Percentiles rank a stretch among this genome's conserved stretches.
phyloP scores from a whole-genome alignment of 37 sponge, comb jelly and placozoan genomes.

The Amphimedon queenslandica region DNA sequence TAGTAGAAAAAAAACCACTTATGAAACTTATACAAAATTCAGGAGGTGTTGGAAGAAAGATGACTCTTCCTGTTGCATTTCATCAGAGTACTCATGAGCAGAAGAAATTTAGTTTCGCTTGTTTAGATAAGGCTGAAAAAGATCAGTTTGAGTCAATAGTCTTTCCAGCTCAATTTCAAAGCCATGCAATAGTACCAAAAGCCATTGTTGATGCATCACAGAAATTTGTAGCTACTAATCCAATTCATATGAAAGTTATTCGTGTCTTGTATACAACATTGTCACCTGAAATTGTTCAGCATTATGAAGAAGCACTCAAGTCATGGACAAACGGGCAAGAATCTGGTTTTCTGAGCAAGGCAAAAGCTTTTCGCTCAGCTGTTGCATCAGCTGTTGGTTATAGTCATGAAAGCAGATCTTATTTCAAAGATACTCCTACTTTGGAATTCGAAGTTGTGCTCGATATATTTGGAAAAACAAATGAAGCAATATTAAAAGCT shows the following conservation, averaged over 20 bases:
- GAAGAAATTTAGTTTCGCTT: conserved; percentile 1
- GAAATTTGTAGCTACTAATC: conserved; percentile 7
- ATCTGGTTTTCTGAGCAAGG: neutral
- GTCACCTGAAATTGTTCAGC: conserved; percentile 1
- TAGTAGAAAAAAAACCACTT: too few species aligned
- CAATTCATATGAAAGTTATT: neutral
- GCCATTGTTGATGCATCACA: conserved; percentile 29
- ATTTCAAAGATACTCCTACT: neutral
- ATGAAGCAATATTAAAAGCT: conserved; percentile 8
- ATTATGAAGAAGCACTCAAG: neutral
- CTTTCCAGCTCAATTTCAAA: conserved; percentile 49
- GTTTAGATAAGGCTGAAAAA: conserved; percentile 25
- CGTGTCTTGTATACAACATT: conserved; percentile 14
- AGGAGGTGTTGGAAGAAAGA: too few species aligned
- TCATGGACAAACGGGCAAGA: neutral
- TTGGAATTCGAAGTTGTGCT: neutral
- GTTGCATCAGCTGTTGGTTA: neutral
- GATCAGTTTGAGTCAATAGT: conserved; percentile 28
- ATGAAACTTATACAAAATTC: too few species aligned
- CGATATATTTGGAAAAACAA: conserved; percentile 20
- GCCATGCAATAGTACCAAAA: conserved; percentile 23
- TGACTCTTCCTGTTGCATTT: too few species aligned
- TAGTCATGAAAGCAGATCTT: neutral
- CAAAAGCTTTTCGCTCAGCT: neutral
- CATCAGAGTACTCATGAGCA: too few species aligned